These are phyloP conservation scores for Rhamnusium bicolor DNA, from an alignment of 2,888 invertebrate species.

Conservation along the genomic window DNA sequence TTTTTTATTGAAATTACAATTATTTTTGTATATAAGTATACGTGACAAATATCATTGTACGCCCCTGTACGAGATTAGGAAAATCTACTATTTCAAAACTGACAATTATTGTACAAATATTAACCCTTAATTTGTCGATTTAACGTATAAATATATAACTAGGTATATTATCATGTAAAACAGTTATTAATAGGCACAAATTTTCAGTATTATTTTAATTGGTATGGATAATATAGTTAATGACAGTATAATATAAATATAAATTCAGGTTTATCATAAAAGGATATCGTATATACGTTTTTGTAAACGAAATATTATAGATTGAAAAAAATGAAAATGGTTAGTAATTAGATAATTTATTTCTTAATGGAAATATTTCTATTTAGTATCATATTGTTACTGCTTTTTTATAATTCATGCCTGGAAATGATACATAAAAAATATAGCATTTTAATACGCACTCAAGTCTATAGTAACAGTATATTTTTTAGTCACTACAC, in stretches of 20 bases:
- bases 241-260: neutral
- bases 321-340: neutral
- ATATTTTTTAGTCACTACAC: too few species aligned
- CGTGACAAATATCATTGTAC: neutral
- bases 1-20: too few species aligned
- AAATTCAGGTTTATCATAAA: conserved; percentile 7
- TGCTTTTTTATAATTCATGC: neutral
- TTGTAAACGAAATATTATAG: neutral
- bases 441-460: too few species aligned
- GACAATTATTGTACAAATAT: conserved; percentile 25
- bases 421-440: too few species aligned
- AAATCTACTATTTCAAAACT: neutral
- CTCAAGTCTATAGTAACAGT: too few species aligned
- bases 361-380: neutral
- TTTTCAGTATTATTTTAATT: conserved; percentile 20
- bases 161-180: neutral
- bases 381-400: neutral
- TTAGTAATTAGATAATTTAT: neutral
- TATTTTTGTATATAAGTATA: neutral
- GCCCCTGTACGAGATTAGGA: neutral
- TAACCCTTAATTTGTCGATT: conserved; percentile 21
- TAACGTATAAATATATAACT: neutral
- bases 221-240: neutral
- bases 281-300: neutral
- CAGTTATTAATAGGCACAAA: conserved; percentile 1